These are phyloP conservation scores for Drosophila yooni DNA, from an alignment of 2,888 invertebrate genomes.

Conservation along the genomic window DNA sequence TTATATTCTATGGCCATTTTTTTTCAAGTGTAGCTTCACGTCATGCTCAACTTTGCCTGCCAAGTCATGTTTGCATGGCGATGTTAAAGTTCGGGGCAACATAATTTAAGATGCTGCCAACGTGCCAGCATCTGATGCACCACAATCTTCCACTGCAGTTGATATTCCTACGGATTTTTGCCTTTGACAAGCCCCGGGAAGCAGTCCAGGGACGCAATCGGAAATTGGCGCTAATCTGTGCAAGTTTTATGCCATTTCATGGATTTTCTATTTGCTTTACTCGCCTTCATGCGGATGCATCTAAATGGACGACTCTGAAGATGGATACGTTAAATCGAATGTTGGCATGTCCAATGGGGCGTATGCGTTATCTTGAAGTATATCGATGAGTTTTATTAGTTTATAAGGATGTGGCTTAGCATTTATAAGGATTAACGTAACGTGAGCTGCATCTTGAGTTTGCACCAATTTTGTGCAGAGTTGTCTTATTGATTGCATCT, in stretches of 20 bases:
- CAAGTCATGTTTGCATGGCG: slow-evolving; percentile 79
- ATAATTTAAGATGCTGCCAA: slow-evolving; percentile 56
- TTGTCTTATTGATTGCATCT: background rate
- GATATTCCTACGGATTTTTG: slow-evolving; percentile 29
- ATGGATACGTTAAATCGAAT: slow-evolving; percentile 1
- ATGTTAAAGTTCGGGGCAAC: slow-evolving; percentile 53
- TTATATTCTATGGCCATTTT: too few relatives aligned
- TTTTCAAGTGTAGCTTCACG: background rate
- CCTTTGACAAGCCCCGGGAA: slow-evolving; percentile 6
- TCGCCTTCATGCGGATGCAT: background rate
- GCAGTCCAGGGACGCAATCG: slow-evolving; percentile 21
- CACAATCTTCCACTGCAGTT: slow-evolving; percentile 12
- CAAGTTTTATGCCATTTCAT: slow-evolving; percentile 28
- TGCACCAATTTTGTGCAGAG: background rate
- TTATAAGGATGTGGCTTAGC: background rate
- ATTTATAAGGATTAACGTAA: background rate
- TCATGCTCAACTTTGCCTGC: slow-evolving; percentile 37
- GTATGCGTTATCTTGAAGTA: slow-evolving; percentile 25
- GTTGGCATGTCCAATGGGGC: slow-evolving; percentile 26
- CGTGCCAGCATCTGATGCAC: slow-evolving; percentile 23
- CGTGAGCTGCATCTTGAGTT: background rate
- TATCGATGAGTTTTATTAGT: background rate
- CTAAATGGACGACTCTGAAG: slow-evolving; percentile 1
- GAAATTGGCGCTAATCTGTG: slow-evolving; percentile 59
- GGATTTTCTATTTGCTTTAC: slow-evolving; percentile 1